A percentile compares a stretch with the other conserved stretches of the same genome.
Evolutionary conservation across 2,113 vertebrate species (phyloP).

Genomic region (Solea senegalensis): DNA sequence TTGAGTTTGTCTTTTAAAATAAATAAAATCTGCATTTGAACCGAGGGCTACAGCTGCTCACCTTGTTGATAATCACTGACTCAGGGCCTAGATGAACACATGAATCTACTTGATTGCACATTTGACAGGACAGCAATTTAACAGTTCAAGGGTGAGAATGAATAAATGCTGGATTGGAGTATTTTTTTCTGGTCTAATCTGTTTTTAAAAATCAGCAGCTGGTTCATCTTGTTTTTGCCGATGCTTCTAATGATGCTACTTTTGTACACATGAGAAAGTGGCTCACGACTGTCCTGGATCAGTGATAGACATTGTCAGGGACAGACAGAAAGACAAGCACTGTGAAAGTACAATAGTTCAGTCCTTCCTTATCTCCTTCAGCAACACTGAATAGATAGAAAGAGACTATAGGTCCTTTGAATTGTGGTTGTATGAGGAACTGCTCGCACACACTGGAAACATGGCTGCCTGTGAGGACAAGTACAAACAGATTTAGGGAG

Average conservation of each 20-base stretch:
- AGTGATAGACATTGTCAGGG: conserved; percentile 8
- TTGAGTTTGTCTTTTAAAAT: conserved; percentile 37
- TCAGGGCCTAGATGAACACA: conserved; percentile 24
- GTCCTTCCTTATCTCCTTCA: not conserved
- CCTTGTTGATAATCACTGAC: conserved; percentile 37
- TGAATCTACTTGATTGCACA: conserved; percentile 31
- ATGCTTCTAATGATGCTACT: conserved; percentile 20
- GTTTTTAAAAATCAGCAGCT: conserved; percentile 6
- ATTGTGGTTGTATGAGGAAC: too few relatives aligned
- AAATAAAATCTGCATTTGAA: conserved; percentile 32
- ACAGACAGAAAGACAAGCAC: not conserved
- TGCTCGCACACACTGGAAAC: too few relatives aligned
- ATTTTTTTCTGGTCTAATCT: conserved; percentile 11
- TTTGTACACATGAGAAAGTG: conserved; percentile 35
- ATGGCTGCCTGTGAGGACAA: too few relatives aligned
- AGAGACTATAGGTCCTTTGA: too few relatives aligned
- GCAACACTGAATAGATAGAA: too few relatives aligned
- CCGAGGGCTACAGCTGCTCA: conserved; percentile 41
- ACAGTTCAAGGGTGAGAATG: conserved; percentile 42
- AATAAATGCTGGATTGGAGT: conserved; percentile 11
- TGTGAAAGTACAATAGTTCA: not conserved
- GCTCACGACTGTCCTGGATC: conserved; percentile 22
- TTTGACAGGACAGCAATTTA: conserved; percentile 29
- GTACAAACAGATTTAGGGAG: too few relatives aligned
- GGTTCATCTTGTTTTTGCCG: conserved; percentile 27